Evolutionary conservation across 2,113 vertebrate species (phyloP), one percentile per base, ranked within the genome.

Genomic region (Condylura cristata): DNA sequence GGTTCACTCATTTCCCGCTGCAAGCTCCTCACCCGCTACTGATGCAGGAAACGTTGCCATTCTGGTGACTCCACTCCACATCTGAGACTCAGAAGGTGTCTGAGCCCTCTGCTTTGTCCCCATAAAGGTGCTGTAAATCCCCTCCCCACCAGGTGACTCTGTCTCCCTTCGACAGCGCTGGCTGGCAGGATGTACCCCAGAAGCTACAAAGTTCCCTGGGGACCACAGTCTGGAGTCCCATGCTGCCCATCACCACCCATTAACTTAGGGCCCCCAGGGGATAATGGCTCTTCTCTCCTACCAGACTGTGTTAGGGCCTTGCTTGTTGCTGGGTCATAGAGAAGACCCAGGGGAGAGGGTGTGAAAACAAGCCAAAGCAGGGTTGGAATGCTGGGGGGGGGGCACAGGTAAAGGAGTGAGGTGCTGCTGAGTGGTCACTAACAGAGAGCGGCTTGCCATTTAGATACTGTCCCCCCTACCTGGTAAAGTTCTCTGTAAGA

Each of bases 371-470:
- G 34, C 3, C 2, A 1, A 63, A 18, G 22, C 46, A 46, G 9
- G 0, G 44, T 11, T 28, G 13, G 4, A 34, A n/a, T n/a, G 5
- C 16, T 20, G 9, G 28, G 5, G 13, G 14, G 0, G 6, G 32
- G 41, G 37, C n/a, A n/a, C n/a, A n/a, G n/a, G n/a, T n/a, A 61
- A 79, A 16, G 48, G 48, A 4, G 16, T 2, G 14, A 17, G 48
- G 48, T 51, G 48, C 17, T 51, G 48, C 48, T 51, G 48, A 51
- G 14, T 17, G 46, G 39, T 32, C 6, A 58, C 34, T 41, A 14
- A 2, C 3, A 34, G 20, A 66, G 20, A 78, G 12, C 70, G 13
- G 60, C 28, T 30, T 2, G 1, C 22, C 53, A 53, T 44, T 30
- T 46, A 9, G 24, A 58, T 8, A 9, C 6, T 17, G 48, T 18